Conservation (phyloP, 1,140 invertebrate species). For the Sitobion miscanthi region DNA sequence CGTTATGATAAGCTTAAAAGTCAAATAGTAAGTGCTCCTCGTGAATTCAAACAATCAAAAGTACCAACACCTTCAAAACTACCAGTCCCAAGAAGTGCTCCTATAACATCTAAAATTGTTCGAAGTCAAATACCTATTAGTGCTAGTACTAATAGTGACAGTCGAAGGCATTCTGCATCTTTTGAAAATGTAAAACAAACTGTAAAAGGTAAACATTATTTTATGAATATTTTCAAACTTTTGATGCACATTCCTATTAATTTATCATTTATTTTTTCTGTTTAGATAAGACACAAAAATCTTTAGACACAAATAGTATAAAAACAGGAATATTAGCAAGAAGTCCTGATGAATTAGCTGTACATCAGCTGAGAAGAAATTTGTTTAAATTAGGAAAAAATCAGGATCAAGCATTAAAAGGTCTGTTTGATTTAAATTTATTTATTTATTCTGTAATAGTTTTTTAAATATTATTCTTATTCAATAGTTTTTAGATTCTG, state of each 20-base stretch:
- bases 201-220: slow-evolving; percentile 22
- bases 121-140: slow-evolving; percentile 57
- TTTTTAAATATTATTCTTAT: background rate
- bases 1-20: slow-evolving; percentile 93
- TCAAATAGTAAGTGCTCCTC: slow-evolving; percentile 75
- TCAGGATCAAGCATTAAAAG: slow-evolving; percentile 53
- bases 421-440: background rate
- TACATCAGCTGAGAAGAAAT: slow-evolving; percentile 46
- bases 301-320: slow-evolving; percentile 3
- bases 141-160: slow-evolving; percentile 49
- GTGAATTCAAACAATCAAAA: slow-evolving; percentile 59
- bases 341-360: slow-evolving; percentile 40
- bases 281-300: slow-evolving; percentile 20
- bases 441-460: background rate
- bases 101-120: slow-evolving; percentile 53
- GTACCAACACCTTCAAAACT: slow-evolving; percentile 57
- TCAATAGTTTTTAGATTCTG: background rate
- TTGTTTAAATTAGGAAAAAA: slow-evolving; percentile 54
- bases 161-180: slow-evolving; percentile 54
- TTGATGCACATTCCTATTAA: no score
- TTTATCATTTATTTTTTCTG: background rate
- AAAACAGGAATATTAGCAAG: background rate
- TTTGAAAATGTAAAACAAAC: slow-evolving; percentile 50
- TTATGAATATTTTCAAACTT: background rate
- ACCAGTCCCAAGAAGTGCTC: slow-evolving; percentile 59